Evolutionary conservation across 2,888 invertebrate species (phyloP).

Genomic region (Phyllotreta cruciferae): DNA sequence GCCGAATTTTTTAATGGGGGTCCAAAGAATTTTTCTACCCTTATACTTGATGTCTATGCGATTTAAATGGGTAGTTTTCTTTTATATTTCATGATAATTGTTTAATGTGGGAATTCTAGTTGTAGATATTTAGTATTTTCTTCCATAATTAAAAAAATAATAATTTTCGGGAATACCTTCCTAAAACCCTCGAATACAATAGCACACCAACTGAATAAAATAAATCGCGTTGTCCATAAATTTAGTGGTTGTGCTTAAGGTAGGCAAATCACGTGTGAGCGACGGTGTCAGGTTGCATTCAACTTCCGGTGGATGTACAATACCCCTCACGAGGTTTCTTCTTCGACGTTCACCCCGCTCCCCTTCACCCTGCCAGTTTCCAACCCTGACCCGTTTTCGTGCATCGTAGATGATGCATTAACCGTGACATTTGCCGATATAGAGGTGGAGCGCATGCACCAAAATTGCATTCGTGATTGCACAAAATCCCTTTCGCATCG

Average conservation of each 20-base stretch:
- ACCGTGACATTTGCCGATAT: constrained; percentile 15
- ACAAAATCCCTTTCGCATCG: too few species aligned
- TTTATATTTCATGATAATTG: neutral
- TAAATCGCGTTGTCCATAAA: constrained; percentile 33
- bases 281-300: constrained; percentile 52
- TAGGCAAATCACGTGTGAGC: constrained; percentile 52
- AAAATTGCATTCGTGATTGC: too few species aligned
- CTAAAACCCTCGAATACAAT: neutral
- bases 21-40: neutral
- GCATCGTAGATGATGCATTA: constrained; percentile 1
- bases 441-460: constrained; percentile 15
- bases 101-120: neutral
- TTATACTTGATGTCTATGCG: neutral
- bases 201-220: constrained; percentile 8
- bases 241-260: constrained; percentile 42
- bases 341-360: constrained; percentile 6
- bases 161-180: neutral
- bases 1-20: neutral
- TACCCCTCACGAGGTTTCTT: constrained; percentile 29
- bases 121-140: constrained; percentile 1
- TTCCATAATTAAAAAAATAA: neutral
- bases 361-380: constrained; percentile 6
- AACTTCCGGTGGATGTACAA: constrained; percentile 47
- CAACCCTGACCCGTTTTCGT: constrained; percentile 27
- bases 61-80: neutral